A percentile compares a stretch with the other conserved stretches of the same genome.
Conservation (phyloP, 1,140 invertebrate genomes). For the Drosophila bocqueti region DNA sequence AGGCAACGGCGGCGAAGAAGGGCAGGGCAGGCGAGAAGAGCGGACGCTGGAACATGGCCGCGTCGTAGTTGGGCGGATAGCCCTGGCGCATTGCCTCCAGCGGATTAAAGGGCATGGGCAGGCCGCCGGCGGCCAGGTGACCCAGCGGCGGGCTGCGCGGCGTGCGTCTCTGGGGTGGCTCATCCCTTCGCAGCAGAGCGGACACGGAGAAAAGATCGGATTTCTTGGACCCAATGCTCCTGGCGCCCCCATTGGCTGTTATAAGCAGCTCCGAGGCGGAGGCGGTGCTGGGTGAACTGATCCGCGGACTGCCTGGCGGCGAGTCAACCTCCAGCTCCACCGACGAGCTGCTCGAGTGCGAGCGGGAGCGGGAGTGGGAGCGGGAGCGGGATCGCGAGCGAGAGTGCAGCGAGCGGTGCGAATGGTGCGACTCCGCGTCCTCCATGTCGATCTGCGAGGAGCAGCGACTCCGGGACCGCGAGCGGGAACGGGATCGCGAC, state of each 20-base stretch:
- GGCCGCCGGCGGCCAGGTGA: slow-evolving; percentile 31
- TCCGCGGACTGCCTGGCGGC: slow-evolving; percentile 86
- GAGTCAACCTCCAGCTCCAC: slow-evolving; percentile 90
- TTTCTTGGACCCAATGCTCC: slow-evolving; percentile 85
- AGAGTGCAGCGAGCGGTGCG: slow-evolving; percentile 70
- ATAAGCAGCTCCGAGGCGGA: slow-evolving; percentile 67
- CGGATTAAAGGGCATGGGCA: slow-evolving; percentile 84
- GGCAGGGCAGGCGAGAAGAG: slow-evolving; percentile 82
- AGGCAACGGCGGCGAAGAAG: slow-evolving; percentile 82
- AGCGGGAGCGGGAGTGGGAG: slow-evolving; percentile 67
- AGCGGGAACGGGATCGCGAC: slow-evolving; percentile 83
- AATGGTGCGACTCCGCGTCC: slow-evolving; percentile 68
- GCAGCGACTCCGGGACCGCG: slow-evolving; percentile 86
- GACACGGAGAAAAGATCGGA: slow-evolving; percentile 92
- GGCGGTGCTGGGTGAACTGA: slow-evolving; percentile 64
- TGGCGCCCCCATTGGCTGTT: slow-evolving; percentile 64
- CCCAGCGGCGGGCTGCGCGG: slow-evolving; percentile 83
- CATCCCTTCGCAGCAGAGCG: slow-evolving; percentile 91
- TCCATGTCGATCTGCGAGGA: slow-evolving; percentile 84
- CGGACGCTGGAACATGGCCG: slow-evolving; percentile 80
- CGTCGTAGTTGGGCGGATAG: slow-evolving; percentile 79
- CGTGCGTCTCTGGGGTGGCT: slow-evolving; percentile 86
- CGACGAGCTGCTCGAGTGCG: slow-evolving; percentile 87
- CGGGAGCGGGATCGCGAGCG: slow-evolving; percentile 66
- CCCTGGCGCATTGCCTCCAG: slow-evolving; percentile 85